Evolutionary conservation across 2,797 vertebrate species (phyloP), one percentile per base, ranked within the genome.

Genomic region (Mycteria americana): DNA sequence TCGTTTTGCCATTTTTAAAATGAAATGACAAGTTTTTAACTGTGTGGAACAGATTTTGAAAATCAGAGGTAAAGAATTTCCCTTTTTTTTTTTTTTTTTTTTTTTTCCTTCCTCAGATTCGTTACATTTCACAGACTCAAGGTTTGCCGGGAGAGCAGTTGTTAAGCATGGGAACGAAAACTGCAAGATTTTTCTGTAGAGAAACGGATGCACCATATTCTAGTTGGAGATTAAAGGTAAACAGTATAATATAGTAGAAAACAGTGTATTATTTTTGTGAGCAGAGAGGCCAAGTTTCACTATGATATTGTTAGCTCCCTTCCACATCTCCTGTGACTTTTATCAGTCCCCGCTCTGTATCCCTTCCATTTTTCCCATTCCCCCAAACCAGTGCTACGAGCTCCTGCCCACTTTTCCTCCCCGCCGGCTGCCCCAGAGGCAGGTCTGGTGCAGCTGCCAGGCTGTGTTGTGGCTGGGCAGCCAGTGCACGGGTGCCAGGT

Each of bases 51-150:
- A 8, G 0, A 1, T 54, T 83, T 85, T 65, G 41, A 63, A 87
- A 82, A 54, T 14, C 15, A 22, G 33, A 74, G 37, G 21, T 72
- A 35, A 92, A 72, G 37, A 39, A 39, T 39, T 39, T 39, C 37
- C 37, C 37, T n/a, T 22, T 74, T 33, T 15, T 30, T 2, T 63
- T 82, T 87, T 57, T 92, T 73, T 95, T 11, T 22, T 74, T 33
- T 15, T 30, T 2, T 63, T 82, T 87, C 57, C 92, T 76, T 95
- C 93, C 95, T 95, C 98, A 99, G 99, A 99, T 99, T 98, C 99
- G 99, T 98, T 99, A 99, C 98, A 99, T 99, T 98, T 99, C 99
- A 91, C 99, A 99, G 98, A 99, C 99, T 59, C 99, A 99, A 98
- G 99, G 99, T 94, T 98, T 99, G 92, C 99, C 99, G 41, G 99